Percentiles rank a stretch among this genome's conserved stretches.
phyloP scores from a whole-genome alignment of 2,113 vertebrate species.

The Lethenteron reissneri region DNA sequence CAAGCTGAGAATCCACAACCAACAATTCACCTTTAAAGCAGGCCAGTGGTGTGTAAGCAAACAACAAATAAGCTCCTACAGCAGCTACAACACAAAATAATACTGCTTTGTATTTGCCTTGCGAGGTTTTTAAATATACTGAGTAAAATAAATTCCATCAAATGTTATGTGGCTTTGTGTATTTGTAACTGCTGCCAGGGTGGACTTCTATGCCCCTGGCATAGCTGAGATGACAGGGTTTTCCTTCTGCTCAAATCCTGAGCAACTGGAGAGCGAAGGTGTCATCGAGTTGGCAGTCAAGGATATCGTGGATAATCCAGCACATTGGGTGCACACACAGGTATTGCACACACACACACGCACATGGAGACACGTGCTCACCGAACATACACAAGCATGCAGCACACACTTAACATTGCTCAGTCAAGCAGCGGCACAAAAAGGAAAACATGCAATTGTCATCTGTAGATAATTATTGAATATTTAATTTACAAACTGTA shows the following conservation, averaged over 20 bases:
- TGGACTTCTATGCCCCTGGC: conserved; percentile 76
- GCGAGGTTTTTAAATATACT: too few species aligned
- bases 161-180: too few species aligned
- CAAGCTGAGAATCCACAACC: not conserved
- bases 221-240: conserved; percentile 62
- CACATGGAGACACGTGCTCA: not conserved
- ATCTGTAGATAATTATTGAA: not conserved
- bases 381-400: not conserved
- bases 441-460: not conserved
- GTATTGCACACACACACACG: conserved; percentile 20
- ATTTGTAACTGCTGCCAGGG: conserved; percentile 28
- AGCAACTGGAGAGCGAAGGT: conserved; percentile 40
- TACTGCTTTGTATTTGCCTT: too few species aligned
- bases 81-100: too few species aligned
- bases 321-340: conserved; percentile 60
- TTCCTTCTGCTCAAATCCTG: conserved; percentile 79
- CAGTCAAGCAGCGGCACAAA: not conserved
- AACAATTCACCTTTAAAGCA: not conserved
- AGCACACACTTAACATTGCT: not conserved
- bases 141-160: too few species aligned
- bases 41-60: not conserved
- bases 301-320: conserved; percentile 42
- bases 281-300: conserved; percentile 71
- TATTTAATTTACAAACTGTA: not conserved
- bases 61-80: too few species aligned